Evolutionary conservation across 1,140 invertebrate species (phyloP).

Genomic region (Cotesia vestalis): DNA sequence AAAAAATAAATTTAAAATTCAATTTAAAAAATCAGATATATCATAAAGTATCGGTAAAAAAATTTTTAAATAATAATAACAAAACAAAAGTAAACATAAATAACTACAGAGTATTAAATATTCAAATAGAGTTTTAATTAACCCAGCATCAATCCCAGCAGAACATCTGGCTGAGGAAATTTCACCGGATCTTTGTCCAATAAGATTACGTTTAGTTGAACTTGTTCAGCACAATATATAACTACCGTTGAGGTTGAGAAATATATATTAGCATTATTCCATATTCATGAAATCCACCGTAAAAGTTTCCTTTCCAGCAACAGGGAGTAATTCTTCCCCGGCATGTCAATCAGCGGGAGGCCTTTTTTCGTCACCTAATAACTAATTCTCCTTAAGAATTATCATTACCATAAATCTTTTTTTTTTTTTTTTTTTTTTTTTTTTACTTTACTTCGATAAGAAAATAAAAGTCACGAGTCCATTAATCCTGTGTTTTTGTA

Average conservation of each 20-base stretch:
- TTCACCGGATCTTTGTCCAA: conserved; percentile 40
- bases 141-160: conserved; percentile 4
- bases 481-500: no score
- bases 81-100: no score
- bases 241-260: conserved; percentile 13
- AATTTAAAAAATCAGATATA: no score
- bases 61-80: no score
- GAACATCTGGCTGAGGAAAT: conserved; percentile 42
- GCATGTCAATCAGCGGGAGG: conserved; percentile 39
- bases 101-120: not conserved
- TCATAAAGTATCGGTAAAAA: no score
- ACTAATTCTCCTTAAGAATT: not conserved
- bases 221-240: conserved; percentile 38
- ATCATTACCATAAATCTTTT: no score
- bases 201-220: conserved; percentile 44
- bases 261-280: conserved; percentile 39
- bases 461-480: no score
- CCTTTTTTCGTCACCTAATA: not conserved
- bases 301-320: conserved; percentile 39
- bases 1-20: no score
- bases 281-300: conserved; percentile 41
- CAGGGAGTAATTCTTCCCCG: conserved; percentile 37
- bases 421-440: no score
- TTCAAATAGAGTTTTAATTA: conserved; percentile 12
- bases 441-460: no score